Evolutionary conservation across 2,888 invertebrate species (phyloP), one percentile per base, ranked within the genome.

Genomic region (Zygaena filipendulae): DNA sequence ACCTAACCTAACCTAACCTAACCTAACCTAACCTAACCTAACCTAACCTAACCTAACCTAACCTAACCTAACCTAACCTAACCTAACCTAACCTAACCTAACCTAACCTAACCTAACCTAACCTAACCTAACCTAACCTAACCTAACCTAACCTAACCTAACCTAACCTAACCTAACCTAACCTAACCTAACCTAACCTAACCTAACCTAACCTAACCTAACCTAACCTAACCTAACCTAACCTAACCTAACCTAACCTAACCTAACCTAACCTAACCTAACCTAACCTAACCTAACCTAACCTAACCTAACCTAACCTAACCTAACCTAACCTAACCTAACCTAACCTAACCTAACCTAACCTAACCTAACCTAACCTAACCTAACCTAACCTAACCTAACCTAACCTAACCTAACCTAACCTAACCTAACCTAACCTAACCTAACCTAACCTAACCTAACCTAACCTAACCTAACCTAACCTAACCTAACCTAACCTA

Each of bases 11-110:
- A 30, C 35, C 35, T 28, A 34, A 30, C 34, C 33, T 32, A 35
- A 32, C 34, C 32, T 29, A 35, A 30, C 38, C 35, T 30, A 32
- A 30, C 32, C 32, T 30, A 35, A 32, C 32, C 27, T 32, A 32
- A 29, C 34, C 34, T 29, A 33, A 29, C 37, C 32, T 30, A 36
- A 32, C 36, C 35, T 32, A 35, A 34, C 37, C 36, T 35, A 38
- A 38, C 40, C 37, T 38, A 40, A 37, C 40, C 37, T 38, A 40
- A 37, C 40, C 38, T 38, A 40, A 38, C 40, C 38, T 38, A 40
- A 38, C 40, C 29, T 21, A 29, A 24, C 29, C 25, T 24, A 29
- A 24, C 29, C 25, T 24, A 29, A 24, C 29, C 37, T 37, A 40
- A 37, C 40, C 37, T 35, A 31, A 26, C 38, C 34, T 35, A 39